Percentiles rank a stretch among this genome's conserved stretches.
These are phyloP conservation scores for Gambusia yucatana DNA, from an alignment of 2,797 vertebrate genomes.

Conservation along the genomic window DNA sequence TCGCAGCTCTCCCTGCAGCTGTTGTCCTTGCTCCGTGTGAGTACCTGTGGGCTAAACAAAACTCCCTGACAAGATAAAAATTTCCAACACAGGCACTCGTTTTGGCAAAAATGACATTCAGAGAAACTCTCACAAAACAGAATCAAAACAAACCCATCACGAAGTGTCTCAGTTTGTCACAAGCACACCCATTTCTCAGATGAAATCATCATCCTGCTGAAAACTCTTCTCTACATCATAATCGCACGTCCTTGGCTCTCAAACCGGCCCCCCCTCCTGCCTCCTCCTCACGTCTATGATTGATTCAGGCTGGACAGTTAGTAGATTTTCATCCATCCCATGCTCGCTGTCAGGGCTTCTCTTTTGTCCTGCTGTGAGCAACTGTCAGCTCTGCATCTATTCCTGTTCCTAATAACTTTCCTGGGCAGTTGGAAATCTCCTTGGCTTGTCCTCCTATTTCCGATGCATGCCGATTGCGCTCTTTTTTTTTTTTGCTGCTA, in stretches of 20 bases:
- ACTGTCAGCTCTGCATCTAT: constrained; percentile 51
- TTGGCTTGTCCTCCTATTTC: constrained; percentile 48
- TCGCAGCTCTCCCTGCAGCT: neutral
- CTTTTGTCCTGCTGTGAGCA: constrained; percentile 62
- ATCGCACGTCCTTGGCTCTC: constrained; percentile 45
- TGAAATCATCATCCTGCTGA: constrained; percentile 13
- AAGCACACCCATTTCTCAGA: constrained; percentile 5
- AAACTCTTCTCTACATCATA: constrained; percentile 34
- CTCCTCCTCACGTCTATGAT: constrained; percentile 31
- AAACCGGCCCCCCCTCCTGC: neutral
- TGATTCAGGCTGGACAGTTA: constrained; percentile 59
- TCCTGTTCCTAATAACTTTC: constrained; percentile 45
- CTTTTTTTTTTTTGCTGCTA: neutral
- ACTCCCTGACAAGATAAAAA: constrained; percentile 14
- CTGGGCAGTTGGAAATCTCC: constrained; percentile 43
- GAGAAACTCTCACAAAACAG: constrained; percentile 8
- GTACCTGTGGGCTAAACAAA: neutral
- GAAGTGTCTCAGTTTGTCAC: constrained; percentile 23
- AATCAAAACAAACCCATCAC: constrained; percentile 19
- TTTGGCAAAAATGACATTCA: constrained; percentile 2
- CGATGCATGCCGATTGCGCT: neutral
- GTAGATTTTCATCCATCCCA: constrained; percentile 69
- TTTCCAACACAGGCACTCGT: constrained; percentile 1
- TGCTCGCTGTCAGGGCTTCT: constrained; percentile 48
- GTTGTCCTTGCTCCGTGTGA: neutral